Evolutionary conservation across 2,113 vertebrate genomes (phyloP).

Genomic region (Dicaeum eximium): DNA sequence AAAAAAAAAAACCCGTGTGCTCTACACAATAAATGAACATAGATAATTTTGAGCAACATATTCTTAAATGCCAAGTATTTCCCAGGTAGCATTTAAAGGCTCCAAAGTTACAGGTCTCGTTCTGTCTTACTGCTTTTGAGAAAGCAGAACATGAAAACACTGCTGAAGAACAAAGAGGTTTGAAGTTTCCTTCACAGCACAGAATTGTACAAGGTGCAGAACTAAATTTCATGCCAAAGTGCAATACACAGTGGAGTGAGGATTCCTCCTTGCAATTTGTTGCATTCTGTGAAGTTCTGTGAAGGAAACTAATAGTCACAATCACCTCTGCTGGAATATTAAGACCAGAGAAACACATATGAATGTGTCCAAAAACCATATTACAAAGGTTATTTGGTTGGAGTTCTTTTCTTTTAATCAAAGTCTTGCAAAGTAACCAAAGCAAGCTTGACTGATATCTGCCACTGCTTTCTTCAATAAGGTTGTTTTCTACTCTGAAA

Average conservation of each 20-base stretch:
- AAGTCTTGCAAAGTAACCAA: neutral
- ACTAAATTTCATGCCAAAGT: neutral
- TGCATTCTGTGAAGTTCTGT: neutral
- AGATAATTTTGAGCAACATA: neutral
- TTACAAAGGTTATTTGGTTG: neutral
- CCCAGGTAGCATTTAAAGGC: neutral
- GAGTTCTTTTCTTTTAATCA: neutral
- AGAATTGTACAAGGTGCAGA: neutral
- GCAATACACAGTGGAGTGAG: neutral
- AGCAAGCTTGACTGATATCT: neutral
- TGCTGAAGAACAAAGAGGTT: neutral
- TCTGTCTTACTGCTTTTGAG: neutral
- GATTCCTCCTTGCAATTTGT: neutral
- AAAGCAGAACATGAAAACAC: neutral
- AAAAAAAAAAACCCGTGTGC: neutral
- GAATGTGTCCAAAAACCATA: neutral
- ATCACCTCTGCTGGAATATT: neutral
- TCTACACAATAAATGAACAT: neutral
- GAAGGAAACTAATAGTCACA: neutral
- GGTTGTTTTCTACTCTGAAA: neutral
- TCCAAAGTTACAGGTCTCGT: neutral
- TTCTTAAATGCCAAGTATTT: neutral
- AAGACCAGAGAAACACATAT: neutral
- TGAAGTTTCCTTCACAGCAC: neutral
- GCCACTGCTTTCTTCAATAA: neutral